Percentiles rank a stretch among this genome's conserved stretches.
phyloP scores from a whole-genome alignment of 1,140 invertebrate genomes.

The Drosophila sulfurigaster region DNA sequence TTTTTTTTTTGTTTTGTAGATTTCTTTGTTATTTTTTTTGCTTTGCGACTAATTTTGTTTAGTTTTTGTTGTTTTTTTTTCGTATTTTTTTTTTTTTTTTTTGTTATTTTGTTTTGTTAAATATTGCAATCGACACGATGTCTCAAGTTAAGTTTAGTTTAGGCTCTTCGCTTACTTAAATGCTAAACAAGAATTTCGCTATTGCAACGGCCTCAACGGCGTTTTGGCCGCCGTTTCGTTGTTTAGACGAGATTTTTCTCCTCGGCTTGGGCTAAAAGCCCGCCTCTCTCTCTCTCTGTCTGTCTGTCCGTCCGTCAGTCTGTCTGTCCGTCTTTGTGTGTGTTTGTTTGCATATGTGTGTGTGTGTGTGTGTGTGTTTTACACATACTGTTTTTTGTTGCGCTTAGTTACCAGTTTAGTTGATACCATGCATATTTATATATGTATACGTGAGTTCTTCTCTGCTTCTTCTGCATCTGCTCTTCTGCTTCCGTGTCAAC shows the following conservation, averaged over 20 bases:
- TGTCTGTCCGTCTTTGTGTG: slow-evolving; percentile 22
- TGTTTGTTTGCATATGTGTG: neutral
- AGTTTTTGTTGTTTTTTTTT: slow-evolving; percentile 25
- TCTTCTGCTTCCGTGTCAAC: slow-evolving; percentile 37
- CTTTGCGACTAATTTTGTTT: slow-evolving; percentile 64
- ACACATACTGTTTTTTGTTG: slow-evolving; percentile 75
- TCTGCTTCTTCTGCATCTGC: slow-evolving; percentile 10
- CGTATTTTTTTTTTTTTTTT: slow-evolving; percentile 29
- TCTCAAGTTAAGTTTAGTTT: slow-evolving; percentile 38
- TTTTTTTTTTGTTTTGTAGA: slow-evolving; percentile 54
- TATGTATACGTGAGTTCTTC: slow-evolving; percentile 57
- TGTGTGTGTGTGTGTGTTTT: slow-evolving; percentile 60
- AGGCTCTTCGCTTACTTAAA: slow-evolving; percentile 64
- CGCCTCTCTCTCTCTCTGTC: neutral
- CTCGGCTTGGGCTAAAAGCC: slow-evolving; percentile 18
- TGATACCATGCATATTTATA: slow-evolving; percentile 80
- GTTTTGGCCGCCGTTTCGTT: slow-evolving; percentile 59
- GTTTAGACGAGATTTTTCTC: slow-evolving; percentile 54
- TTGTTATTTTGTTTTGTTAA: slow-evolving; percentile 1
- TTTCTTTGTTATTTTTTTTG: slow-evolving; percentile 69
- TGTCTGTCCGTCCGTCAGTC: slow-evolving; percentile 13
- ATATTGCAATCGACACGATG: slow-evolving; percentile 45
- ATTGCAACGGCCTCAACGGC: slow-evolving; percentile 61
- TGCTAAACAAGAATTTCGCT: slow-evolving; percentile 80
- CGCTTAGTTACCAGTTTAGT: slow-evolving; percentile 71